Conservation (phyloP, 2,888 invertebrate species). For the Diachrysia chrysitis region DNA sequence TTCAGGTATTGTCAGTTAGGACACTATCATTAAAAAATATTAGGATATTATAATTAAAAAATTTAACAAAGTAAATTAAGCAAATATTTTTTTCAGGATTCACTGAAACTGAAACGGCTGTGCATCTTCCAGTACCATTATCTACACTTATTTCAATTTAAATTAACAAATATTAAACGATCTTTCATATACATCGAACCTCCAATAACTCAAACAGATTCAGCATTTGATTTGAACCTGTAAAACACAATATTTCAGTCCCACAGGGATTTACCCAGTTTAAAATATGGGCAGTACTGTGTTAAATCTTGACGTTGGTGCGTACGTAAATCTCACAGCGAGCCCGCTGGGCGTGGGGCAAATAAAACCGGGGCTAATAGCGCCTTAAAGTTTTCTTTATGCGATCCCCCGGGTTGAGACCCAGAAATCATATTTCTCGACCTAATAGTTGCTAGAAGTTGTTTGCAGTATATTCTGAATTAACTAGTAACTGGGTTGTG, state of each 20-base stretch:
- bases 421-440: constrained; percentile 73
- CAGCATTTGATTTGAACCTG: constrained; percentile 23
- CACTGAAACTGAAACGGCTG: too few relatives aligned
- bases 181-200: neutral
- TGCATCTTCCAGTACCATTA: too few relatives aligned
- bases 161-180: neutral
- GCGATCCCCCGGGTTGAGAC: constrained; percentile 66
- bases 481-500: constrained; percentile 46
- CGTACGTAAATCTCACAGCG: constrained; percentile 68
- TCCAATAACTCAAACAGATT: neutral
- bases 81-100: too few relatives aligned
- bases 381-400: constrained; percentile 70
- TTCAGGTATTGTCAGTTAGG: too few relatives aligned
- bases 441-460: constrained; percentile 67
- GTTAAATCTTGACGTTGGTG: constrained; percentile 62
- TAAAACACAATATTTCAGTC: constrained; percentile 48
- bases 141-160: neutral
- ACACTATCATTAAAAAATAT: too few relatives aligned
- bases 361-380: constrained; percentile 69
- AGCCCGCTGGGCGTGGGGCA: constrained; percentile 61
- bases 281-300: constrained; percentile 56
- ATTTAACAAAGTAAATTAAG: too few relatives aligned
- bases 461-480: constrained; percentile 72
- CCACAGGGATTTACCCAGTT: constrained; percentile 56
- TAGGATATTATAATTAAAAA: too few relatives aligned